These are phyloP conservation scores for Neogale vison DNA, from an alignment of 2,113 vertebrate species.

Conservation along the genomic window DNA sequence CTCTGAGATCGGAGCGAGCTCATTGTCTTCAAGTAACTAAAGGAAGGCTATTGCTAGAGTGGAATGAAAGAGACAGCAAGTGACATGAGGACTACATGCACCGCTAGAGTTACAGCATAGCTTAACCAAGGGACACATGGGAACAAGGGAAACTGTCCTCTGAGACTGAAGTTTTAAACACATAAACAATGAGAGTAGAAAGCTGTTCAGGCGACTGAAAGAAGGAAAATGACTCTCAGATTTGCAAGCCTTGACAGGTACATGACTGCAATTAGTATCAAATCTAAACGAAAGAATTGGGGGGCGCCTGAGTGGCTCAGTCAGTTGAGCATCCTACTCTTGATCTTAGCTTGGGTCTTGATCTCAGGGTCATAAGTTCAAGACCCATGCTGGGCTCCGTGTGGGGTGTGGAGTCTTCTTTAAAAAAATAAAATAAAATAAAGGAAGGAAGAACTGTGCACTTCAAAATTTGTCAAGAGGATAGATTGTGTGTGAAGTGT, in stretches of 20 bases:
- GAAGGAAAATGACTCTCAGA: background rate
- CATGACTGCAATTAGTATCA: background rate
- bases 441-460: background rate
- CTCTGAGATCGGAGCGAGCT: background rate
- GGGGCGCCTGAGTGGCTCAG: background rate
- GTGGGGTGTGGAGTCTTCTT: background rate
- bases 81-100: background rate
- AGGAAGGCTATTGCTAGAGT: background rate
- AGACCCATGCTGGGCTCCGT: background rate
- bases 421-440: background rate
- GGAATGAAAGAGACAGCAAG: background rate
- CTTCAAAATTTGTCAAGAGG: background rate
- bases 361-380: background rate
- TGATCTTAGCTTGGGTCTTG: background rate
- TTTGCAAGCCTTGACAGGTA: background rate
- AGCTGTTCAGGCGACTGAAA: background rate
- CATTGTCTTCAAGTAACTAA: background rate
- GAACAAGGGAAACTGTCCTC: background rate
- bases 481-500: background rate
- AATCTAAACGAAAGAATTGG: background rate
- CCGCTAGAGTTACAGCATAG: background rate
- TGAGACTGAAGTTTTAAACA: slow-evolving; percentile 2
- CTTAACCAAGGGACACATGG: background rate
- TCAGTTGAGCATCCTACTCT: background rate
- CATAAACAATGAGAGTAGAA: background rate